phyloP scores from a whole-genome alignment of 2,113 vertebrate genomes.

The Hyla sarda region DNA sequence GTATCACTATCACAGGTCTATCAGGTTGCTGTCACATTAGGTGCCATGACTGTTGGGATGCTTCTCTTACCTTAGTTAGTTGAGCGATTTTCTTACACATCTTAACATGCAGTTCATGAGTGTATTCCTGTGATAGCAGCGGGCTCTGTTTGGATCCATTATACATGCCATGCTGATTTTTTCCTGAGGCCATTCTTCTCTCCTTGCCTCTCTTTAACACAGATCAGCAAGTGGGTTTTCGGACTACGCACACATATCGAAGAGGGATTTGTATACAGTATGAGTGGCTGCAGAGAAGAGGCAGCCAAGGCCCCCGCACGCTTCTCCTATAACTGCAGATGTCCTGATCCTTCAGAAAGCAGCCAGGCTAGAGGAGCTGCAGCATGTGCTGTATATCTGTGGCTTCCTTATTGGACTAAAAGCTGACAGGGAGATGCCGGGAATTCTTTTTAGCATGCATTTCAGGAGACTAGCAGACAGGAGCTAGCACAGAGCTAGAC shows the following conservation, averaged over 20 bases:
- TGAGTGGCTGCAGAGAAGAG: background rate
- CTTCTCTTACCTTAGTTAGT: constrained; percentile 90
- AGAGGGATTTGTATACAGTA: background rate
- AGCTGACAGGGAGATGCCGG: constrained; percentile 37
- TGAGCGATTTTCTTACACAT: constrained; percentile 99
- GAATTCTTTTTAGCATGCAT: constrained; percentile 46
- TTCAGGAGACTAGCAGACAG: constrained; percentile 25
- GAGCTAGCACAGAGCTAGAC: background rate
- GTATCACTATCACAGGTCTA: background rate
- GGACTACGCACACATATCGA: background rate
- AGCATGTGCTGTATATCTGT: constrained; percentile 41
- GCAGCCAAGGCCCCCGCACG: constrained; percentile 18
- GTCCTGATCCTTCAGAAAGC: constrained; percentile 65
- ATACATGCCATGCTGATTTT: constrained; percentile 75
- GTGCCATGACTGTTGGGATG: background rate
- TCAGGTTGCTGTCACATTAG: background rate
- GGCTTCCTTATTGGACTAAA: constrained; percentile 47
- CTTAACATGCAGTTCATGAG: constrained; percentile 86
- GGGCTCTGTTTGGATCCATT: constrained; percentile 79
- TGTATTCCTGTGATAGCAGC: constrained; percentile 76
- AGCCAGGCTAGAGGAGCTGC: constrained; percentile 37
- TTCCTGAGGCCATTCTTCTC: constrained; percentile 84
- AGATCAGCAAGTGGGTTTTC: constrained; percentile 27
- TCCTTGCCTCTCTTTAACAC: background rate
- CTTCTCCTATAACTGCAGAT: constrained; percentile 56